phyloP scores from a whole-genome alignment of 1,140 invertebrate species.

The Thaumatotibia leucotreta region DNA sequence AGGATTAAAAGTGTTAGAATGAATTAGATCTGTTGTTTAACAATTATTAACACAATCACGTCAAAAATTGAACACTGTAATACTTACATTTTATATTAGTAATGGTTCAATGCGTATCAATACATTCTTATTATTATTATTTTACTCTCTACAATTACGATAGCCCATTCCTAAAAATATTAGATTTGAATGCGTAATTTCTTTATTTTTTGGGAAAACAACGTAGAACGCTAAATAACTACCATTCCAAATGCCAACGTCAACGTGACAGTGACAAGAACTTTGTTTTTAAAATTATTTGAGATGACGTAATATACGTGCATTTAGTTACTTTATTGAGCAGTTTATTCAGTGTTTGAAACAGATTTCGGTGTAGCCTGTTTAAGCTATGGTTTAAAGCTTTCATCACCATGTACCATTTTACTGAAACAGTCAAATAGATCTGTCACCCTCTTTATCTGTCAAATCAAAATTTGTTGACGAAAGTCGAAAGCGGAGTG shows the following conservation, averaged over 20 bases:
- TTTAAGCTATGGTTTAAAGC: background rate
- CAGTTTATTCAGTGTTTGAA: background rate
- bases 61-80: background rate
- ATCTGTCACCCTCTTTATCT: background rate
- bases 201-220: background rate
- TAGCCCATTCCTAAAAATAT: background rate
- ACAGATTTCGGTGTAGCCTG: background rate
- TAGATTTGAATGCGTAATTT: too few species aligned
- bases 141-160: background rate
- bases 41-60: background rate
- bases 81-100: background rate
- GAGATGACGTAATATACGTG: background rate
- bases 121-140: background rate
- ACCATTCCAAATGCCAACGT: background rate
- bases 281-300: background rate
- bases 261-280: background rate
- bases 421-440: too few species aligned
- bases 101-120: background rate
- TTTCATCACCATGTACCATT: background rate
- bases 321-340: background rate
- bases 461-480: conserved; percentile 5
- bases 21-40: background rate
- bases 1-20: background rate
- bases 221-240: background rate
- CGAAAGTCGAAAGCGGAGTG: conserved; percentile 4